Conservation (phyloP, 2,888 invertebrate genomes). For the Ichneumoninae sp. region DNA sequence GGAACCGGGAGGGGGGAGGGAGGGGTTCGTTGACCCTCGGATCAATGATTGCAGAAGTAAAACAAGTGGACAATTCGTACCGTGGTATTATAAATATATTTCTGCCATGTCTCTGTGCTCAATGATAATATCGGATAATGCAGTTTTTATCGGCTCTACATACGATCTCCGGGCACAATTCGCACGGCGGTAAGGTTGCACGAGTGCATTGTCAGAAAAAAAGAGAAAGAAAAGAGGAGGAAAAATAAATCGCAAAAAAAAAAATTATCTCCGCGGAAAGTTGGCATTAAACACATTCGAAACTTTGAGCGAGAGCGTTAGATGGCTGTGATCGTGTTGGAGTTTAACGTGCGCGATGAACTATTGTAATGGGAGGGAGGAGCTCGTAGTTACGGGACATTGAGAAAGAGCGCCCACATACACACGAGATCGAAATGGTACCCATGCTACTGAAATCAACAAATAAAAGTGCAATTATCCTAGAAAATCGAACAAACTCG, state of each 20-base stretch:
- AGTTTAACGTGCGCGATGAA: slow-evolving; percentile 2
- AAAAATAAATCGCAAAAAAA: slow-evolving; percentile 3
- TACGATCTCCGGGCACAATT: slow-evolving; percentile 9
- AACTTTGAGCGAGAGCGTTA: slow-evolving; percentile 19
- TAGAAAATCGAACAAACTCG: slow-evolving; percentile 48
- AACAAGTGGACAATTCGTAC: slow-evolving; percentile 51
- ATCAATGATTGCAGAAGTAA: slow-evolving; percentile 39
- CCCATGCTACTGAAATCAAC: slow-evolving; percentile 23
- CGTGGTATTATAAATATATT: slow-evolving; percentile 45
- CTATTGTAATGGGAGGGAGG: slow-evolving; percentile 3
- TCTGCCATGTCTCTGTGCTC: slow-evolving; percentile 9
- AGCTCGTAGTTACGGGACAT: not conserved
- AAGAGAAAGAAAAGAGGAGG: slow-evolving; percentile 1
- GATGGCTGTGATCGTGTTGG: slow-evolving; percentile 26
- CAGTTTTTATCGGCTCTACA: slow-evolving; percentile 12
- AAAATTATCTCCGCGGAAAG: slow-evolving; percentile 22
- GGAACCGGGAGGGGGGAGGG: not conserved
- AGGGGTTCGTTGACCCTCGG: slow-evolving; percentile 57
- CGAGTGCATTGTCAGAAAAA: slow-evolving; percentile 15
- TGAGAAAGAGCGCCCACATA: not conserved
- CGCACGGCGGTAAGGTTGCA: slow-evolving; percentile 32
- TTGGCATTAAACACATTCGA: slow-evolving; percentile 33
- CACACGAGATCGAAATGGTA: not conserved
- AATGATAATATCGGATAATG: slow-evolving; percentile 46
- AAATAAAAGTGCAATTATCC: slow-evolving; percentile 55